Base-by-base conservation (phyloP, 2,797 vertebrate genomes). In the Champsocephalus gunnari region DNA sequence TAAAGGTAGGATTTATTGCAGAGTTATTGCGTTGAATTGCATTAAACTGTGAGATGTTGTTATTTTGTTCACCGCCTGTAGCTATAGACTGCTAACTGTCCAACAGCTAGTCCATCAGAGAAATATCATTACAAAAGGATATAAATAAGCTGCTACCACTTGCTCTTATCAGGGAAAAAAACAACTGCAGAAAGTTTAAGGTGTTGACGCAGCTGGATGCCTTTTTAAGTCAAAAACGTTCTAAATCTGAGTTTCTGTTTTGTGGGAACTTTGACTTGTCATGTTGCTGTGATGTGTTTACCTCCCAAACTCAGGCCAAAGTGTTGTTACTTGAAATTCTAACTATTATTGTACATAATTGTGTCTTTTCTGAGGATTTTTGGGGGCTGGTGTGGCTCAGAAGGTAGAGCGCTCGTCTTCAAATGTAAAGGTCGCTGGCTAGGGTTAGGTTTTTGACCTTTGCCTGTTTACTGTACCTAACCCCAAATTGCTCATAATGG, bases 21-120 rank as follows among this genome's bases (percentile, higher is more conserved):
- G 21, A 3, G 19, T 77, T 67, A 9, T 71, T 82, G 79, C 78
- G 48, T 28, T 56, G 54, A 80, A 54, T 81, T 64, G 66, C 70
- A 85, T 73, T 51, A 34, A 80, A 66, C 9, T 62, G 32, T 17
- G 21, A 69, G 76, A 70, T 47, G 53, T 12, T 61, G 72, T 77
- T 76, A 54, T 81, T 82, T 77, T 43, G 13, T 73, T 68, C 5
- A 2, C n/a, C 49, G 60, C 69, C 56, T 45, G 73, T 70, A 51
- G 79, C 43, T 66, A 32, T 71, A 74, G 66, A 55, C n/a, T 8
- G 56, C 10, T 47, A 2, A 21, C 53, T 9, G 19, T 48, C 50
- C 32, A 17, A 59, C 68, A 55, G 63, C 55, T 14, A 28, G 43
- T 41, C 71, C 70, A 60, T 82, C 71, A 81, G 51, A 75, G 45